Percentiles rank a stretch among this genome's conserved stretches.
These are phyloP conservation scores for Poecilobothrus nobilitatus DNA, from an alignment of 2,888 invertebrate genomes.

Conservation along the genomic window DNA sequence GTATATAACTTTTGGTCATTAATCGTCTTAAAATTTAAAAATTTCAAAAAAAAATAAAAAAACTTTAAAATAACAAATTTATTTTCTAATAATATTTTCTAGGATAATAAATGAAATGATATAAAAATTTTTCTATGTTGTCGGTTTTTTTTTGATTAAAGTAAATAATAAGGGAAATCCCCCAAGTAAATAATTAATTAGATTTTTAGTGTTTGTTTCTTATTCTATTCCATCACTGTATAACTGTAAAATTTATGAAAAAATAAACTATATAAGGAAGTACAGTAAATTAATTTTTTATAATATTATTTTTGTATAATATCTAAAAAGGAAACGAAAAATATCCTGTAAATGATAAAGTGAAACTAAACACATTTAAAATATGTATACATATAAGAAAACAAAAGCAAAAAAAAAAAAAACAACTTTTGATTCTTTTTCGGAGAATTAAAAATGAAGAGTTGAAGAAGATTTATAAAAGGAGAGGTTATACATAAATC, in stretches of 20 bases:
- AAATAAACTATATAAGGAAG: background rate
- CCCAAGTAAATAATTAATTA: slow-evolving; percentile 10
- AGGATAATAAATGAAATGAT: background rate
- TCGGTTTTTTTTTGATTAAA: background rate
- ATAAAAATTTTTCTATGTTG: background rate
- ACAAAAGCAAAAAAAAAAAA: no score
- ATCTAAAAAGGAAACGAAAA: background rate
- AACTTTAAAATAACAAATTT: background rate
- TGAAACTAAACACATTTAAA: background rate
- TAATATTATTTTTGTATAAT: no score
- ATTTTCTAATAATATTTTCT: background rate
- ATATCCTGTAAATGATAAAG: background rate
- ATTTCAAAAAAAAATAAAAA: background rate
- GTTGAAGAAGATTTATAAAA: no score
- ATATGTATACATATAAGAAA: background rate
- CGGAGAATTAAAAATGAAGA: no score
- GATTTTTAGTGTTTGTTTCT: background rate
- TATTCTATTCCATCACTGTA: background rate
- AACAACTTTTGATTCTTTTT: no score
- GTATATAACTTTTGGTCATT: no score
- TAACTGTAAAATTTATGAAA: background rate
- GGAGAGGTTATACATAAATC: slow-evolving; percentile 6
- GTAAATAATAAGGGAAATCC: slow-evolving; percentile 5
- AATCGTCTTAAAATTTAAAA: no score
- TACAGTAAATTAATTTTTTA: no score